Evolutionary conservation across 92 coral and sea anemone genomes (phyloP), one percentile per base, ranked within the genome.

Genomic region (Isaurus tuberculatus): DNA sequence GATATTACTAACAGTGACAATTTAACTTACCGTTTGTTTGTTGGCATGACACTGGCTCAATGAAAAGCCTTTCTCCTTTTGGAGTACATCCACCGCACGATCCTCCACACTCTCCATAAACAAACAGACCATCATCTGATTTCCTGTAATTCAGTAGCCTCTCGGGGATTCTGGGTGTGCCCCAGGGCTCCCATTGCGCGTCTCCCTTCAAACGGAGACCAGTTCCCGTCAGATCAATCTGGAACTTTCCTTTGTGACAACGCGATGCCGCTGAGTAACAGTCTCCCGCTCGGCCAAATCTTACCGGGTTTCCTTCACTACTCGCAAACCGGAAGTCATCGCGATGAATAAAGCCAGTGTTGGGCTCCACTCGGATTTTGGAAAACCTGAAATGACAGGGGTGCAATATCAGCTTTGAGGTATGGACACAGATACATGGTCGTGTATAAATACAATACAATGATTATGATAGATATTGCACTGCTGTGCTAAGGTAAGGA

Each of bases 1-100:
- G 67, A 61, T 23, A 13, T 23, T 10, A 61, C 14, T 16, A 9
- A 7, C 14, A 13, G 13, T 63, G 69, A 63, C 16, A 10, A 63
- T 8, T 0, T 26, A 63, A 60, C 93, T 78, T 42, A 95, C 98
- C 93, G 20, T 82, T 73, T 55, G 82, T 84, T 2, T 80, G 36
- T 17, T 88, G 67, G 69, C 99, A 96, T 8, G 84, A 70, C 37
- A 87, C 80, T 9, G 99, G 99, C 57, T 92, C 96, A 17, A 96
- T 88, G 48, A 79, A 89, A 74, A 96, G 87, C 43, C 61, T 87
- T 34, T 94, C 94, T 16, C 87, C 89, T 69, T 87, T 71, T 0
- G 98, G 99, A 75, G 92, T 92, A 30, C 99, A 96, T 40, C 99
- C 99, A 10, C 99, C 99, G 84, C 99, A 96, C 4, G 99, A 96